Conservation (phyloP, 1,140 invertebrate species). For the Drosophila bipectinata region DNA sequence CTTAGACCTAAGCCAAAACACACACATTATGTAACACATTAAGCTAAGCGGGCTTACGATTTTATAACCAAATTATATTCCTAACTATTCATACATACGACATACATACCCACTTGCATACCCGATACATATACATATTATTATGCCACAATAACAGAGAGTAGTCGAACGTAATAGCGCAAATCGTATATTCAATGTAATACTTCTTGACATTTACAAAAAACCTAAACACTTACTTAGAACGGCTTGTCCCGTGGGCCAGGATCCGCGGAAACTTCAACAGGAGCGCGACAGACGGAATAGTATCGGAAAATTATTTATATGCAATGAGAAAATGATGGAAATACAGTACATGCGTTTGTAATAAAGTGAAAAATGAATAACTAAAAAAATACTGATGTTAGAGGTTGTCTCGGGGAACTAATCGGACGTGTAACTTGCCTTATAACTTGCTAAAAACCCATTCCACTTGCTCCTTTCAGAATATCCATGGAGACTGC, state of each 20-base stretch:
- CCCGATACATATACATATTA: constrained; percentile 35
- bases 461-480: constrained; percentile 66
- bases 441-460: not conserved
- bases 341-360: constrained; percentile 53
- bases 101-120: no score
- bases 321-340: constrained; percentile 67
- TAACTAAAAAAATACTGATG: constrained; percentile 39
- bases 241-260: constrained; percentile 46
- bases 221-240: constrained; percentile 25
- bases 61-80: constrained; percentile 73
- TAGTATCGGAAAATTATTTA: constrained; percentile 35
- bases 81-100: constrained; percentile 43
- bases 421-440: not conserved
- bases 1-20: constrained; percentile 36
- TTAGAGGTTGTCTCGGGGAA: no score
- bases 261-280: constrained; percentile 26
- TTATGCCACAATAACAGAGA: constrained; percentile 35
- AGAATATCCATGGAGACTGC: constrained; percentile 97
- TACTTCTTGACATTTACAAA: constrained; percentile 36
- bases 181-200: constrained; percentile 28
- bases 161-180: constrained; percentile 16
- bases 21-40: constrained; percentile 55
- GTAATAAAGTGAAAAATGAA: constrained; percentile 71
- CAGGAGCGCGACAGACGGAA: constrained; percentile 11
- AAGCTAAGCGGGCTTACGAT: constrained; percentile 77